Conservation (phyloP, 2,888 invertebrate species). For the Phortica okadai region DNA sequence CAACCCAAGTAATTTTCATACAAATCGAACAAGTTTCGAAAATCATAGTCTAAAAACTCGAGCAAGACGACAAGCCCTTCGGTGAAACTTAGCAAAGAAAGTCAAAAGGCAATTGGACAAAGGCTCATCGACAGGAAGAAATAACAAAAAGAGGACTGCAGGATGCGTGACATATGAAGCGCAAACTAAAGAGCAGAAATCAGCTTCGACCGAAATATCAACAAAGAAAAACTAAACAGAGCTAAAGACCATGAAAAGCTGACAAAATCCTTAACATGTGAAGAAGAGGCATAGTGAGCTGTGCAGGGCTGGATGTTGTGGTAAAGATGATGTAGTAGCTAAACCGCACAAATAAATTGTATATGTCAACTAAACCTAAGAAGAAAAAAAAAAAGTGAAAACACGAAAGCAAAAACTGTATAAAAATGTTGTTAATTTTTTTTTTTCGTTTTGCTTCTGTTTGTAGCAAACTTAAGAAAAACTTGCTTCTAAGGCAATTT, state of each 20-base stretch:
- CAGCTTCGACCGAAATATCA: conserved; percentile 45
- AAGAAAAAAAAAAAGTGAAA: conserved; percentile 36
- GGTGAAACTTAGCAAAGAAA: conserved; percentile 42
- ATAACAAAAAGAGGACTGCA: not conserved
- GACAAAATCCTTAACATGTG: conserved; percentile 12
- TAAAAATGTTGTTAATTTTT: not conserved
- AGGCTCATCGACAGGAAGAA: conserved; percentile 2
- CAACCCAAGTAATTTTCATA: conserved; percentile 63
- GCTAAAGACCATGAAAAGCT: conserved; percentile 41
- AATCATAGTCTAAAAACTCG: conserved; percentile 35
- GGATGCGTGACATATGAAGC: not conserved
- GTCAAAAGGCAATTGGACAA: conserved; percentile 35
- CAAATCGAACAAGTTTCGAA: conserved; percentile 54
- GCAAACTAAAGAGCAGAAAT: conserved; percentile 47
- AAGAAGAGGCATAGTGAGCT: not conserved
- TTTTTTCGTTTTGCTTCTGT: not conserved
- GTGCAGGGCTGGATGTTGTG: not conserved
- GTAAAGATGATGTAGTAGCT: not conserved
- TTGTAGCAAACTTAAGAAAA: conserved; percentile 15
- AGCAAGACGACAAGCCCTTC: conserved; percentile 38
- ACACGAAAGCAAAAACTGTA: conserved; percentile 16
- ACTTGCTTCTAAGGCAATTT: not conserved
- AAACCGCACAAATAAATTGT: not conserved
- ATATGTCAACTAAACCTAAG: conserved; percentile 24
- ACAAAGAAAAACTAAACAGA: not conserved